Conservation (phyloP, 2,113 vertebrate genomes). For the Ptyas mucosa region DNA sequence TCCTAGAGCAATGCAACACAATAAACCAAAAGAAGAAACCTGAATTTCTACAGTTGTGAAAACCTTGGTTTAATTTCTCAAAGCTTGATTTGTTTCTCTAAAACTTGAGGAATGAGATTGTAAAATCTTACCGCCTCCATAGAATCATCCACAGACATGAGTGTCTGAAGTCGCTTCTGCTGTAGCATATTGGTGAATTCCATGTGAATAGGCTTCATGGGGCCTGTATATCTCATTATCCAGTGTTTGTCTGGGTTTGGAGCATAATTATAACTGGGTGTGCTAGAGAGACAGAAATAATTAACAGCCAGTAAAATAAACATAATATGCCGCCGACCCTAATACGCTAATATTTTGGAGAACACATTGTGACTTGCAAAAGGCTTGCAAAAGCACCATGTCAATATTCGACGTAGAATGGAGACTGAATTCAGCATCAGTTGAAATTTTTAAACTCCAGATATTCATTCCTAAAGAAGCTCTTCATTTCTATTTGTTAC, state of each 20-base stretch:
- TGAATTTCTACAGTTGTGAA: background rate
- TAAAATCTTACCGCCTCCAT: conserved; percentile 82
- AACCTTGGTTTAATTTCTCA: background rate
- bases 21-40: background rate
- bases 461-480: background rate
- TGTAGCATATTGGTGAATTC: conserved; percentile 97
- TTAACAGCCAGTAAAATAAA: conserved; percentile 27
- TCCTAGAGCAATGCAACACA: background rate
- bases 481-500: background rate
- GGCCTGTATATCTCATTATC: conserved; percentile 94
- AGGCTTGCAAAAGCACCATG: background rate
- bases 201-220: conserved; percentile 99
- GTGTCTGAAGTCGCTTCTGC: conserved; percentile 89
- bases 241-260: conserved; percentile 97
- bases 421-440: background rate
- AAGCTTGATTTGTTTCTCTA: background rate
- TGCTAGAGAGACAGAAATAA: conserved; percentile 69
- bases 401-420: background rate
- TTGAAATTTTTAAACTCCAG: background rate
- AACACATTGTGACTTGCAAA: background rate
- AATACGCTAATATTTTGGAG: conserved; percentile 8
- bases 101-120: background rate
- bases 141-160: conserved; percentile 94
- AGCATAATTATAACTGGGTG: conserved; percentile 94
- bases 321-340: background rate